Conservation (phyloP, 1,140 invertebrate species). For the Aphelenchoides besseyi region DNA sequence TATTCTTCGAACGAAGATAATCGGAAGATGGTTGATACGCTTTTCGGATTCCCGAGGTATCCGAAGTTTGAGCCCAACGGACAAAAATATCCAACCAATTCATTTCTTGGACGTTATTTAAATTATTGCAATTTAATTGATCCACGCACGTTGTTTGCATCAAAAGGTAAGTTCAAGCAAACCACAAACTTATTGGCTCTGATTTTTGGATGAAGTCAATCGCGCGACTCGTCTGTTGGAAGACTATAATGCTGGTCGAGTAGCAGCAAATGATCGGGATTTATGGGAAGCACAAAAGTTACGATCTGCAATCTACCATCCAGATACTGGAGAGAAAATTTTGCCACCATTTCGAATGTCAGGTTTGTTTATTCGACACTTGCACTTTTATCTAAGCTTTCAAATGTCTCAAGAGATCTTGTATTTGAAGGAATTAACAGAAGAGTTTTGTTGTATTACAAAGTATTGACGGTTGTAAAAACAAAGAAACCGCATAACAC, state of each 20-base stretch:
- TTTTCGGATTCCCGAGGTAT: conserved; percentile 33
- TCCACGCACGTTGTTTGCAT: background rate
- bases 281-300: conserved; percentile 67
- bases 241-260: conserved; percentile 58
- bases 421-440: too few relatives aligned
- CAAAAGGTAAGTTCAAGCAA: conserved; percentile 14
- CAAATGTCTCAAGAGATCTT: too few relatives aligned
- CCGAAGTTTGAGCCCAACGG: conserved; percentile 63
- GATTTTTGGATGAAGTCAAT: conserved; percentile 63
- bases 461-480: too few relatives aligned
- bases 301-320: conserved; percentile 66
- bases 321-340: conserved; percentile 67
- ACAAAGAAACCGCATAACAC: too few relatives aligned
- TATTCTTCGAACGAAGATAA: too few relatives aligned
- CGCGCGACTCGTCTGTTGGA: conserved; percentile 63
- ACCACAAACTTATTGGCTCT: background rate
- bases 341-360: conserved; percentile 67
- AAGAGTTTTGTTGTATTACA: too few relatives aligned
- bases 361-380: too few relatives aligned
- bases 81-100: conserved; percentile 63
- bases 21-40: too few relatives aligned
- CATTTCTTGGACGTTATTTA: conserved; percentile 64
- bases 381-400: too few relatives aligned
- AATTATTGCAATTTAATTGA: conserved; percentile 15
- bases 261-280: conserved; percentile 61